Percentiles rank a stretch among this genome's conserved stretches.
These are phyloP conservation scores for Halichondria panicea DNA, from an alignment of 37 sponge, comb jelly and placozoan genomes.

Conservation along the genomic window DNA sequence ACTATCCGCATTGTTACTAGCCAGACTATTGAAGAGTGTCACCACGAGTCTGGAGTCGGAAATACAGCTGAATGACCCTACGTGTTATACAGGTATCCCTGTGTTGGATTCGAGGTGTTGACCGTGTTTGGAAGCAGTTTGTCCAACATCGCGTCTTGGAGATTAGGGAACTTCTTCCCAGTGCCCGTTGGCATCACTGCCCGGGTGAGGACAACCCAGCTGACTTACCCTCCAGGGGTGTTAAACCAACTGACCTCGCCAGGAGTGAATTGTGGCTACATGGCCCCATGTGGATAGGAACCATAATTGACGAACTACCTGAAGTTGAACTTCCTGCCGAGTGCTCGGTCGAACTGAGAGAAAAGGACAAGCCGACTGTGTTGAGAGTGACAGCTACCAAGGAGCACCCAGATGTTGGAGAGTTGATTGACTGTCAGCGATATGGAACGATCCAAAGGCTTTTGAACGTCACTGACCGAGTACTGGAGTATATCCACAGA, in stretches of 20 bases:
- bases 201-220: conserved; percentile 19
- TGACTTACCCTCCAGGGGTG: conserved; percentile 25
- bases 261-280: background rate
- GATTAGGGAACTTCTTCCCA: background rate
- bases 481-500: background rate
- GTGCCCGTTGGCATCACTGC: conserved; percentile 10
- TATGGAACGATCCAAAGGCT: conserved; percentile 5
- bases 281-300: background rate
- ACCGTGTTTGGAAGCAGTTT: conserved; percentile 39
- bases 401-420: background rate
- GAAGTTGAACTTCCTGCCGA: background rate
- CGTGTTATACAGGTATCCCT: conserved; percentile 17
- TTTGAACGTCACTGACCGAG: conserved; percentile 8
- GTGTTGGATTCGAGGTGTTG: conserved; percentile 8
- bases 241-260: background rate
- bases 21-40: conserved; percentile 7
- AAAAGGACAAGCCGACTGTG: conserved; percentile 1
- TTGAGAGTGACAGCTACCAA: conserved; percentile 6
- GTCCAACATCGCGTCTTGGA: conserved; percentile 9
- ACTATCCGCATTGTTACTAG: conserved; percentile 16
- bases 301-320: background rate
- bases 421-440: background rate
- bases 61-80: conserved; percentile 7
- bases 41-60: conserved; percentile 4
- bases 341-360: background rate